Evolutionary conservation across 2,113 vertebrate species (phyloP).

Genomic region (Progne subis): DNA sequence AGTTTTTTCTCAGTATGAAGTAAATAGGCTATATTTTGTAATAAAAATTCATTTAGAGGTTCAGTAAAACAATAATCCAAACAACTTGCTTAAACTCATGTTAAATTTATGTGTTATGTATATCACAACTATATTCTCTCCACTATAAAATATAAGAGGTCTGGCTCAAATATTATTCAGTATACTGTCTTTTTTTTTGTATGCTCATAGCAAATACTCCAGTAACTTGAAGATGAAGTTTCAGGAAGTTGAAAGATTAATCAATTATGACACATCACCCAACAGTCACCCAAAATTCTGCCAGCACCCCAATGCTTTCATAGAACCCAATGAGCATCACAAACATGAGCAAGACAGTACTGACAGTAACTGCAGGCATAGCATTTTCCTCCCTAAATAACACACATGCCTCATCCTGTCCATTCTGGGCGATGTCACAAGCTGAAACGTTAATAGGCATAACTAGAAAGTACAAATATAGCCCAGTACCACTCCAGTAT

Average conservation of each 20-base stretch:
- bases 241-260: background rate
- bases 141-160: background rate
- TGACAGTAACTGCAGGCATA: background rate
- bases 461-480: background rate
- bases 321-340: background rate
- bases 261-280: background rate
- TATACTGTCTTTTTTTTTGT: background rate
- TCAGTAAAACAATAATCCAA: background rate
- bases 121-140: background rate
- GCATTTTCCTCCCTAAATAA: background rate
- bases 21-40: background rate
- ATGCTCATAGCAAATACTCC: background rate
- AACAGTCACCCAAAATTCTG: background rate
- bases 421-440: background rate
- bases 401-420: background rate
- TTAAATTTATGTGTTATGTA: background rate
- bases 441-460: background rate
- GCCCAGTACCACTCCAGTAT: background rate
- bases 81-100: background rate
- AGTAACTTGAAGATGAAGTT: background rate
- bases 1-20: background rate
- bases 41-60: background rate
- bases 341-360: background rate
- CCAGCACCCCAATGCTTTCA: background rate
- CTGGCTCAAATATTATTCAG: background rate